phyloP scores from a whole-genome alignment of 1,140 invertebrate genomes.

The Aleiodes sp. region DNA sequence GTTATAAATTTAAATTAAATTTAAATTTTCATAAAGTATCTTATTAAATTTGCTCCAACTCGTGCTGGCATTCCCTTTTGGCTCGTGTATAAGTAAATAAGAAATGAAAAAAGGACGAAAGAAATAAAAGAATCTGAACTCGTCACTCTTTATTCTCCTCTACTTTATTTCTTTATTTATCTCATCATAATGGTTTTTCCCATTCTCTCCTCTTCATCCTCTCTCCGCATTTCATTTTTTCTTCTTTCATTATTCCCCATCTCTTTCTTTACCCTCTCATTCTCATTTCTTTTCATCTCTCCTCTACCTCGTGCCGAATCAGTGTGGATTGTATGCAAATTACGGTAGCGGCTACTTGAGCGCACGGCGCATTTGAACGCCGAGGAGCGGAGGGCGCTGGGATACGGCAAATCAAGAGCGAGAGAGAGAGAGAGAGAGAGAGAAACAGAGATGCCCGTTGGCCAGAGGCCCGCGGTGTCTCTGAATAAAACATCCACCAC shows the following conservation, averaged over 20 bases:
- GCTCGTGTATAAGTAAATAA: no score
- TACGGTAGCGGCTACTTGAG: conserved; percentile 61
- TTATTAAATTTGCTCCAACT: neutral
- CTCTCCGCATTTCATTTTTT: neutral
- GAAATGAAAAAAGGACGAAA: no score
- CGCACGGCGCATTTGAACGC: conserved; percentile 49
- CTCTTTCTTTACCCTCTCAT: conserved; percentile 2
- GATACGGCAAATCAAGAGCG: neutral
- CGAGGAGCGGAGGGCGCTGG: conserved; percentile 12
- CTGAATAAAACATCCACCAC: conserved; percentile 64
- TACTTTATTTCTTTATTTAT: conserved; percentile 16
- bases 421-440: neutral
- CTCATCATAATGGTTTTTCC: conserved; percentile 14
- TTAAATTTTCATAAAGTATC: neutral
- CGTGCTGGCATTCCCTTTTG: neutral
- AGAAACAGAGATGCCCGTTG: conserved; percentile 12
- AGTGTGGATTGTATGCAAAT: conserved; percentile 64
- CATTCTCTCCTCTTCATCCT: neutral
- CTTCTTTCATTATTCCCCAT: no score
- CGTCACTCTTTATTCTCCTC: neutral
- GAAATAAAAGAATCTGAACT: neutral
- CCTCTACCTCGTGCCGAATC: conserved; percentile 46
- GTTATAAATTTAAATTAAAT: neutral
- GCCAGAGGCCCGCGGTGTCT: conserved; percentile 58
- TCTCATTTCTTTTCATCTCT: conserved; percentile 14